phyloP scores from a whole-genome alignment of 2,113 vertebrate genomes.

The Nansenia antarctica region DNA sequence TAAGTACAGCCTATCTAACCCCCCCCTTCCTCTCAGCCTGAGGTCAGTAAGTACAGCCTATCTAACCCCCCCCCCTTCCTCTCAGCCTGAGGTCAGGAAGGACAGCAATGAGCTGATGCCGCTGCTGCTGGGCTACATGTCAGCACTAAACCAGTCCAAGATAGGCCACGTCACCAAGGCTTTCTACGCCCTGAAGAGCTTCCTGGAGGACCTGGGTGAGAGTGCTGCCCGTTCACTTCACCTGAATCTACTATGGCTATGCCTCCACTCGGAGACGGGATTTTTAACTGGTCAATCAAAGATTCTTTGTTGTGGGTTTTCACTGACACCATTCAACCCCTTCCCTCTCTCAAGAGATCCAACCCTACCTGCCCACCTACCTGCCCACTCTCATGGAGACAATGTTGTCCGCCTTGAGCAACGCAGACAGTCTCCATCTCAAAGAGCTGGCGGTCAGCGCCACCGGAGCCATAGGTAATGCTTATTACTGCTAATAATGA shows the following conservation, averaged over 20 bases:
- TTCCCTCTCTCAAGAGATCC: conserved; percentile 72
- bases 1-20: too few relatives aligned
- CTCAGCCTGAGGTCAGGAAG: conserved; percentile 83
- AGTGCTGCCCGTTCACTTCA: neutral
- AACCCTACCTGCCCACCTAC: conserved; percentile 87
- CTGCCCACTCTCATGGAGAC: conserved; percentile 87
- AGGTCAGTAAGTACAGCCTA: too few relatives aligned
- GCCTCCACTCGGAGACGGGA: neutral
- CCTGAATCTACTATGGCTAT: neutral
- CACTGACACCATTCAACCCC: too few relatives aligned
- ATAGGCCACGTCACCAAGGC: conserved; percentile 83
- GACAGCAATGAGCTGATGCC: conserved; percentile 85
- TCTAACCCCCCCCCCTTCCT: too few relatives aligned
- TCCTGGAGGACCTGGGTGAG: conserved; percentile 87
- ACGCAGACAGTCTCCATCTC: conserved; percentile 72
- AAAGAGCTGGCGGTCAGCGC: conserved; percentile 86
- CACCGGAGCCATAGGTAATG: conserved; percentile 84
- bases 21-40: too few relatives aligned
- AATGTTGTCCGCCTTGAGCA: conserved; percentile 80
- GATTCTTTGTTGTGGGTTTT: too few relatives aligned
- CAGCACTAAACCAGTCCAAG: conserved; percentile 74
- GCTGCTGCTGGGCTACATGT: conserved; percentile 82
- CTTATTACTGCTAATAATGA: too few relatives aligned
- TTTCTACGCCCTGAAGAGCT: conserved; percentile 91
- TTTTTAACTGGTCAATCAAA: neutral